Conservation (phyloP, 92 coral and sea anemone genomes). For the Epizoanthus scotinus region DNA sequence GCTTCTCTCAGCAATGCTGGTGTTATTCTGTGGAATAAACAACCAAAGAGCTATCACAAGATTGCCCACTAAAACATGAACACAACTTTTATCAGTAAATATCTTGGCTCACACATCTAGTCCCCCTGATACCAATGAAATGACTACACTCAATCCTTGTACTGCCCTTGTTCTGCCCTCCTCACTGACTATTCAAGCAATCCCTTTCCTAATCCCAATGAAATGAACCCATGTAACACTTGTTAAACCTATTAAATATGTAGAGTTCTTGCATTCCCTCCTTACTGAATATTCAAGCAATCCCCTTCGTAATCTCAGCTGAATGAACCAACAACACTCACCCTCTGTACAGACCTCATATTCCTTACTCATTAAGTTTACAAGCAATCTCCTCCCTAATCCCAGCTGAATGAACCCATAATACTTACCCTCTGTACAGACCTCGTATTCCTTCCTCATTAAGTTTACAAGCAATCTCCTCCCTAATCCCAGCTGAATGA, state of each 20-base stretch:
- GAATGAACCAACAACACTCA: background rate
- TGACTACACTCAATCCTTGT: too few species aligned
- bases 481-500: slow-evolving; percentile 57
- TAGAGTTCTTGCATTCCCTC: slow-evolving; percentile 88
- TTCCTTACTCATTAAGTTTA: slow-evolving; percentile 79
- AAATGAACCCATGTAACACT: background rate
- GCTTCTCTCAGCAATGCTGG: slow-evolving; percentile 95
- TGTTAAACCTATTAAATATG: too few species aligned
- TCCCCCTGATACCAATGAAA: slow-evolving; percentile 56
- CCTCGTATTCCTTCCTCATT: slow-evolving; percentile 90
- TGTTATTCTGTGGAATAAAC: slow-evolving; percentile 57
- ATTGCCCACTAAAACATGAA: too few species aligned
- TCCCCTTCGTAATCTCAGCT: slow-evolving; percentile 75
- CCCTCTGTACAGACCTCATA: slow-evolving; percentile 92
- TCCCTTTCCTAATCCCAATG: slow-evolving; percentile 77
- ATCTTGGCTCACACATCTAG: too few species aligned
- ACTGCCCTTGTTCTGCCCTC: too few species aligned
- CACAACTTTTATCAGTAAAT: too few species aligned
- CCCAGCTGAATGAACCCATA: slow-evolving; percentile 43
- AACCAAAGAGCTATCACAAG: background rate
- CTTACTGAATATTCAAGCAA: slow-evolving; percentile 71
- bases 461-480: slow-evolving; percentile 73
- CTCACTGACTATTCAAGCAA: slow-evolving; percentile 73
- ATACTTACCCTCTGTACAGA: slow-evolving; percentile 85
- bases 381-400: slow-evolving; percentile 71